These are phyloP conservation scores for Blastomussa wellsi DNA, from an alignment of 92 coral and sea anemone species.

Conservation along the genomic window DNA sequence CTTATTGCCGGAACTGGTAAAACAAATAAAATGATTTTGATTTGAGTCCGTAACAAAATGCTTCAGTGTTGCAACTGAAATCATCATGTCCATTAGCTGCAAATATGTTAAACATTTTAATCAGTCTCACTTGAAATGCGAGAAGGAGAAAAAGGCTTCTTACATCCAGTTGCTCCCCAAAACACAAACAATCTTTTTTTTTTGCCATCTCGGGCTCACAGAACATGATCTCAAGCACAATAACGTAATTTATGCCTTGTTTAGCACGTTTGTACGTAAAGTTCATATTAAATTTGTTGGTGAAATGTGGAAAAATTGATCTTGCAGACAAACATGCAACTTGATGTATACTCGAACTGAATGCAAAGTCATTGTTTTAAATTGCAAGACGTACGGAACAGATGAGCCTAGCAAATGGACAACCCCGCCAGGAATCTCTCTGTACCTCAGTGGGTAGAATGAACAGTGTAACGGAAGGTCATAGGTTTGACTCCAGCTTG, in stretches of 20 bases:
- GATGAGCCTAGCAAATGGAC: too few species aligned
- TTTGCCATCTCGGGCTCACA: neutral
- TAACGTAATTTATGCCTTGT: neutral
- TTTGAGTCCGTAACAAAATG: neutral
- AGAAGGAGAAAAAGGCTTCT: neutral
- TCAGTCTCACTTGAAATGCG: neutral
- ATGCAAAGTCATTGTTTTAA: too few species aligned
- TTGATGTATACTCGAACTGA: too few species aligned
- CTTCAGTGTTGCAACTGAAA: too few species aligned
- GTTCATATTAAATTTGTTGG: neutral
- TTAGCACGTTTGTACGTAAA: neutral
- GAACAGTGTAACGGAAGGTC: too few species aligned
- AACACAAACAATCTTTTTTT: neutral
- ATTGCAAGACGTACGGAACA: too few species aligned
- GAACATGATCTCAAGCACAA: neutral
- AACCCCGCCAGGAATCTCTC: too few species aligned
- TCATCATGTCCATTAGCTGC: neutral
- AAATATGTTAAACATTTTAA: neutral
- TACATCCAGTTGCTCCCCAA: neutral
- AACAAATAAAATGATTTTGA: neutral
- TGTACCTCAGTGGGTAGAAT: too few species aligned
- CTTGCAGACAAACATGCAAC: neutral
- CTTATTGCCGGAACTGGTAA: slow-evolving; percentile 15
- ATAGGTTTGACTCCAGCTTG: too few species aligned
- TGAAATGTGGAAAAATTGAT: neutral